Evolutionary conservation across 2,797 vertebrate species (phyloP).

Genomic region (Hozukius guyotensis): DNA sequence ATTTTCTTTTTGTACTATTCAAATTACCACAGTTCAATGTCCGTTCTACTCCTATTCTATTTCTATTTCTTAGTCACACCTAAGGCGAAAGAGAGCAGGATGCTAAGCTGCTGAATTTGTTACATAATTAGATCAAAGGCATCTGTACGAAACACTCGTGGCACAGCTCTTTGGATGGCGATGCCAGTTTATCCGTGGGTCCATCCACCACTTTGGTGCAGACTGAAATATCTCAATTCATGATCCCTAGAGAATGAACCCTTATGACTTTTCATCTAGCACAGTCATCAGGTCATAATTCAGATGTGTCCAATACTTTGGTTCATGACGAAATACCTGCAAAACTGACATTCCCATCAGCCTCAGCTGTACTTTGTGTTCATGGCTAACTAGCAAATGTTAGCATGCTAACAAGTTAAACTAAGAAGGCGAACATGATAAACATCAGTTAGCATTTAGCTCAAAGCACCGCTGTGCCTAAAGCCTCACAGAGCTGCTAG

Average conservation of each 20-base stretch:
- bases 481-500: neutral
- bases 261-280: neutral
- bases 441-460: neutral
- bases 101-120: constrained; percentile 23
- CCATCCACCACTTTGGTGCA: neutral
- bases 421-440: neutral
- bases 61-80: neutral
- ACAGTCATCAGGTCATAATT: neutral
- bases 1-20: neutral
- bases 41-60: neutral
- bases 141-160: too few species aligned
- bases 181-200: neutral
- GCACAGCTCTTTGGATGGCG: neutral
- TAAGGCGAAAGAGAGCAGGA: neutral
- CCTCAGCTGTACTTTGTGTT: neutral
- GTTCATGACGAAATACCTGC: neutral
- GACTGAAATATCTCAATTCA: neutral
- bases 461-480: neutral
- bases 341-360: neutral
- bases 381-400: neutral
- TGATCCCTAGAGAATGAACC: neutral
- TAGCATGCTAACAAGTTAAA: constrained; percentile 1
- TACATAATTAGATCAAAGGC: neutral
- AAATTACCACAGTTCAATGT: neutral
- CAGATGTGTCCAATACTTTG: neutral